Evolutionary conservation across 1,140 invertebrate species (phyloP).

Genomic region (Drosophila lacertosa): DNA sequence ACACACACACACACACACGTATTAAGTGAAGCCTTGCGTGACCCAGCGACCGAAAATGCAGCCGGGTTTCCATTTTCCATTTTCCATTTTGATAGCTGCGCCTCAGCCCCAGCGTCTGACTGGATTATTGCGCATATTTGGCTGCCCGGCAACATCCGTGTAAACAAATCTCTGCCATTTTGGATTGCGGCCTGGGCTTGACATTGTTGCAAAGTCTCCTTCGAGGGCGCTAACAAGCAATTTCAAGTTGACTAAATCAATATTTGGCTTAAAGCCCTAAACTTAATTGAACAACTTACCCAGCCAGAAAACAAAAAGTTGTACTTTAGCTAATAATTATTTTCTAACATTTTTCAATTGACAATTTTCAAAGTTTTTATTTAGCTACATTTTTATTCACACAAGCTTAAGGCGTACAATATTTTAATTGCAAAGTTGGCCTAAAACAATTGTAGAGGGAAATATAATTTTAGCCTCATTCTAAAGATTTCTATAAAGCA

Average conservation of each 20-base stretch:
- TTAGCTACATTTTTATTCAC: no score
- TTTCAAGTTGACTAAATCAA: constrained; percentile 4
- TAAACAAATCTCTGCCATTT: constrained; percentile 55
- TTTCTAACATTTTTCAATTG: no score
- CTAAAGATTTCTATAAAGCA: no score
- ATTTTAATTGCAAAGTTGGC: no score
- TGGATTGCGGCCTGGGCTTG: constrained; percentile 30
- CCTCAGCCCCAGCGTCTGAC: not conserved
- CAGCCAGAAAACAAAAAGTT: not conserved
- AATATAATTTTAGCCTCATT: no score
- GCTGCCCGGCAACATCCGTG: constrained; percentile 22
- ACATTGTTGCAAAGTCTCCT: constrained; percentile 13
- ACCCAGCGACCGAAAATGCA: constrained; percentile 37
- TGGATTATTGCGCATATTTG: constrained; percentile 6
- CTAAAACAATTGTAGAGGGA: no score
- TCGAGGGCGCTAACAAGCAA: not conserved
- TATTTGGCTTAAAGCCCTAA: not conserved
- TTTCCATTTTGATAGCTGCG: not conserved
- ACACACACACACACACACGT: no score
- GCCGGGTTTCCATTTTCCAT: constrained; percentile 1
- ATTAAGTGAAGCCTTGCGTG: no score
- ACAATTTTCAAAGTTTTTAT: no score
- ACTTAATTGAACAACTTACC: not conserved
- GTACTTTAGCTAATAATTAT: no score
- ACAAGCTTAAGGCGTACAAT: no score